phyloP scores from a whole-genome alignment of 2,113 vertebrate genomes.

The Cryptoleucopteryx plumbea region DNA sequence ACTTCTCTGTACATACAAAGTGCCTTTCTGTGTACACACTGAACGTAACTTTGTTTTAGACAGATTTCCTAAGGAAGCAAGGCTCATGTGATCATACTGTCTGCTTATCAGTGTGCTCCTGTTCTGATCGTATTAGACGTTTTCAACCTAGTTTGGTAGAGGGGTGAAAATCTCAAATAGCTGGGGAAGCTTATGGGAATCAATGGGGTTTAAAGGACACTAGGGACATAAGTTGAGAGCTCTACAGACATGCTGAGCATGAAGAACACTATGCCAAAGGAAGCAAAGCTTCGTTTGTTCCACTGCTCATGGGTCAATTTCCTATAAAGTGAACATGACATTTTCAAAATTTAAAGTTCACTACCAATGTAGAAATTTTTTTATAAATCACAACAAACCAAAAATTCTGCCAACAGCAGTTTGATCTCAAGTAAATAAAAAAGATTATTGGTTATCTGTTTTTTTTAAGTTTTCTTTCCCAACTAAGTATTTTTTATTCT shows the following conservation, averaged over 20 bases:
- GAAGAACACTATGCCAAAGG: background rate
- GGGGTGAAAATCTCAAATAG: background rate
- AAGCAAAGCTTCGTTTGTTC: fast-evolving
- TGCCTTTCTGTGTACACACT: background rate
- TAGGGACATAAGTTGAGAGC: background rate
- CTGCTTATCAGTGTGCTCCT: background rate
- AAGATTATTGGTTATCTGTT: background rate
- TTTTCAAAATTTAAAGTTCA: background rate
- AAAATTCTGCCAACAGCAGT: background rate
- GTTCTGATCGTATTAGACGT: fast-evolving
- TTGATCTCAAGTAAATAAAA: background rate
- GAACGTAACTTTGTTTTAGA: background rate
- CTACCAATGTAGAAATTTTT: background rate
- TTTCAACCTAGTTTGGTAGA: fast-evolving
- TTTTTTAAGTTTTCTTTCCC: background rate
- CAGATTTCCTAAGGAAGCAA: background rate
- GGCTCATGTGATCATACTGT: background rate
- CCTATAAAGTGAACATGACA: fast-evolving
- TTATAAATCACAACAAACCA: background rate
- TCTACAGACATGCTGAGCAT: background rate
- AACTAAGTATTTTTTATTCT: background rate
- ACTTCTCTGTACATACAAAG: background rate
- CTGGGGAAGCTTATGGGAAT: background rate
- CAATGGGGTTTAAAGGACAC: background rate
- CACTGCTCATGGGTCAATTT: background rate